These are phyloP conservation scores for Syrrhaptes paradoxus DNA, from an alignment of 2,113 vertebrate genomes.

Conservation along the genomic window DNA sequence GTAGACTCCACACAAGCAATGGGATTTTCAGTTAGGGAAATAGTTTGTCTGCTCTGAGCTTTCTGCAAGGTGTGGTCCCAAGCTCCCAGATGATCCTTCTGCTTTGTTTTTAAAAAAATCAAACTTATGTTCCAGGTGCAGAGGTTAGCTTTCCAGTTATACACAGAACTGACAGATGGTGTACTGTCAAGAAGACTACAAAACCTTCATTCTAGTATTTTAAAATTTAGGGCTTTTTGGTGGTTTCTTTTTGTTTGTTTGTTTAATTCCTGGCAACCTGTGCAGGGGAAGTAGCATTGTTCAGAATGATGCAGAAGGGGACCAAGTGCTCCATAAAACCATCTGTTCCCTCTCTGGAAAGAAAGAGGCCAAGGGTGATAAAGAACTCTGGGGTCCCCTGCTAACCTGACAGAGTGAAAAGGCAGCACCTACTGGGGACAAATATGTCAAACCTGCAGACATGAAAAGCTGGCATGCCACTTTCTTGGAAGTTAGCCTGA, in stretches of 20 bases:
- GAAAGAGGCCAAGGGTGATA: not conserved
- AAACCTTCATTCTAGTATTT: not conserved
- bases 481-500: not conserved
- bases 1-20: accelerated
- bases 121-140: not conserved
- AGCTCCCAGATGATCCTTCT: not conserved
- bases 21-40: accelerated
- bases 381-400: not conserved
- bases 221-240: not conserved
- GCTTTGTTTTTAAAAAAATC: not conserved
- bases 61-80: not conserved
- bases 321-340: not conserved
- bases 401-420: not conserved
- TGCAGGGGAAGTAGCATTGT: not conserved
- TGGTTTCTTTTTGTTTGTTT: not conserved
- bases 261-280: not conserved
- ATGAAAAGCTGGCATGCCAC: not conserved
- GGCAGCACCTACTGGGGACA: not conserved
- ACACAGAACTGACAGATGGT: not conserved
- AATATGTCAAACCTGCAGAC: not conserved
- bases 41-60: not conserved
- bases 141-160: not conserved
- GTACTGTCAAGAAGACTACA: not conserved
- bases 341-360: not conserved
- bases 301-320: not conserved